phyloP scores from a whole-genome alignment of 1,140 invertebrate species.

The Chlorops oryzae region DNA sequence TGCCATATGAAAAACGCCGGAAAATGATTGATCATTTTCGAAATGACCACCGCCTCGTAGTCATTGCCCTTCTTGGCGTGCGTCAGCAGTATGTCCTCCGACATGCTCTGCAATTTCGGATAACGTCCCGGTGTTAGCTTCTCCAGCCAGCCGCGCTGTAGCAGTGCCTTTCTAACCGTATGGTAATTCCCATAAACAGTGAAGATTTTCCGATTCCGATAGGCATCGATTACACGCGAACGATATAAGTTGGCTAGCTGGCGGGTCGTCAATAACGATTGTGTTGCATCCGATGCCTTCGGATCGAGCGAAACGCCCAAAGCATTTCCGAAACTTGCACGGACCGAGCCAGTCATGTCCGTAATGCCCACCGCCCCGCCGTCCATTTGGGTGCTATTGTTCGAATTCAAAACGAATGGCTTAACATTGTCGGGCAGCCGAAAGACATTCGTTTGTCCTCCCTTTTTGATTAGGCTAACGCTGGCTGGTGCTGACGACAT shows the following conservation, averaged over 20 bases:
- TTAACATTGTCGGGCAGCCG: neutral
- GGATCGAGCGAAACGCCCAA: too few species aligned
- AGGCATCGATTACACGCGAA: slow-evolving; percentile 39
- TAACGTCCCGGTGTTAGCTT: slow-evolving; percentile 47
- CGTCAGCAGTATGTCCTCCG: slow-evolving; percentile 32
- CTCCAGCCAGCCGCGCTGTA: slow-evolving; percentile 57
- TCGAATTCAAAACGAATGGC: neutral
- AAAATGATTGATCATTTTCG: slow-evolving; percentile 54
- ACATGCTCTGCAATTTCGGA: slow-evolving; percentile 43
- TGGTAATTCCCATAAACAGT: slow-evolving; percentile 40
- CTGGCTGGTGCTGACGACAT: too few species aligned
- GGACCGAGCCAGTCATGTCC: neutral
- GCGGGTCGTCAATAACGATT: too few species aligned
- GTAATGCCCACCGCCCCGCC: neutral
- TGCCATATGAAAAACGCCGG: slow-evolving; percentile 57
- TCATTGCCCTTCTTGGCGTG: slow-evolving; percentile 40
- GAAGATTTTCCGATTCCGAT: slow-evolving; percentile 40
- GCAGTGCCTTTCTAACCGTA: slow-evolving; percentile 49
- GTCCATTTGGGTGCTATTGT: slow-evolving; percentile 3
- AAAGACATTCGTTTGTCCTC: too few species aligned
- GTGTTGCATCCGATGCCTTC: too few species aligned
- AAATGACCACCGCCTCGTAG: slow-evolving; percentile 48
- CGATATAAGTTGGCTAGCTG: slow-evolving; percentile 30
- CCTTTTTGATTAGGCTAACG: too few species aligned
- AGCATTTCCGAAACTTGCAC: too few species aligned